These are phyloP conservation scores for Corydoras sp. DNA, from an alignment of 2,113 vertebrate genomes.

Conservation along the genomic window DNA sequence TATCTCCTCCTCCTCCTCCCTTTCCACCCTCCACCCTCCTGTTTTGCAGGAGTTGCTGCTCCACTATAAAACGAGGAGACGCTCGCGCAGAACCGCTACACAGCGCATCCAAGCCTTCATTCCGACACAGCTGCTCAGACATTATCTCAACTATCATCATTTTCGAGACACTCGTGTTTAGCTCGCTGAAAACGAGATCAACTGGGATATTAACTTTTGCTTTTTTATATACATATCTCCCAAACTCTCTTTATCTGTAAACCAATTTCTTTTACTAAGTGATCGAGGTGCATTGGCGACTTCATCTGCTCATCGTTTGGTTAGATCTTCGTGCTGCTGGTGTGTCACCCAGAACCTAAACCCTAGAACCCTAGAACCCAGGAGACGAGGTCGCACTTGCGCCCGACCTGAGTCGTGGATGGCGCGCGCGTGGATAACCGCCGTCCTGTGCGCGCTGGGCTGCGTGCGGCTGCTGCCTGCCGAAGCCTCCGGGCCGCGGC, in stretches of 20 bases:
- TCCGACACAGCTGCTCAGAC: slow-evolving; percentile 3
- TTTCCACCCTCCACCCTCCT: background rate
- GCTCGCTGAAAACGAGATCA: too few relatives aligned
- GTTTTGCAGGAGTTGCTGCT: slow-evolving; percentile 1
- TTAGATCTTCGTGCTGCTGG: too few relatives aligned
- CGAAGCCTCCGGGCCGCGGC: slow-evolving; percentile 44
- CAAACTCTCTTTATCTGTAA: too few relatives aligned
- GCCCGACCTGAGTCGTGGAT: slow-evolving; percentile 44
- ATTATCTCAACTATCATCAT: too few relatives aligned
- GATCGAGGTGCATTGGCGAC: too few relatives aligned
- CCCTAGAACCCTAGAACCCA: background rate
- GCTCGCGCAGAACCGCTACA: slow-evolving; percentile 49
- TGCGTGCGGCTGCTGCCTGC: slow-evolving; percentile 54
- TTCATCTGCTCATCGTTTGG: too few relatives aligned
- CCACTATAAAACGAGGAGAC: slow-evolving; percentile 62
- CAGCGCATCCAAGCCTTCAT: background rate
- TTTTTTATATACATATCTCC: too few relatives aligned
- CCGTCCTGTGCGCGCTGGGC: slow-evolving; percentile 55
- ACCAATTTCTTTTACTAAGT: too few relatives aligned
- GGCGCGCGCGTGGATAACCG: slow-evolving; percentile 49
- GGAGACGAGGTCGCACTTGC: background rate
- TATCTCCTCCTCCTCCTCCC: background rate
- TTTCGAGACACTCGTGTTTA: too few relatives aligned
- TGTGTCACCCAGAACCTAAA: too few relatives aligned
- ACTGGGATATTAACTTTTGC: too few relatives aligned